Conservation (phyloP, 2,888 invertebrate genomes). For the Protonemura montana region DNA sequence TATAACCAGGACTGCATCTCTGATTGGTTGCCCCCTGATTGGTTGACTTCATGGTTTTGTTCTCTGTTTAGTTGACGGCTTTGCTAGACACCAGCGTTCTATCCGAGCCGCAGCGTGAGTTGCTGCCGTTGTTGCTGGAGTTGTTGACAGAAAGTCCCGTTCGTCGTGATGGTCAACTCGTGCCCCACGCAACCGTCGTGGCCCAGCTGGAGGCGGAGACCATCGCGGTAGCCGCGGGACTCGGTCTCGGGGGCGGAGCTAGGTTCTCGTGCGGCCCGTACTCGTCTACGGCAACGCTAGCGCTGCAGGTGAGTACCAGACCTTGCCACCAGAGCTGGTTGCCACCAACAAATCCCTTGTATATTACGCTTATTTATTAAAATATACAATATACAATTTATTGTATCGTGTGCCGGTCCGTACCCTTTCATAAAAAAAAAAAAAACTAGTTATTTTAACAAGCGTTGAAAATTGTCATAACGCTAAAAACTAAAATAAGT, state of each 20-base stretch:
- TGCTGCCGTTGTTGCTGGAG: constrained; percentile 78
- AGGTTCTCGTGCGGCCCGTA: constrained; percentile 78
- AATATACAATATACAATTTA: too few species aligned
- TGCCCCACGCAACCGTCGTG: constrained; percentile 79
- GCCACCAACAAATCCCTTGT: too few species aligned
- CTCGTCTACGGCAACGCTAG: constrained; percentile 71
- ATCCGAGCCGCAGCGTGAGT: constrained; percentile 68
- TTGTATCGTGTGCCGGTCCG: too few species aligned
- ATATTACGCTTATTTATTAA: too few species aligned
- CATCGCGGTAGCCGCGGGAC: constrained; percentile 65
- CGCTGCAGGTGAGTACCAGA: constrained; percentile 59
- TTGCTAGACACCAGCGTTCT: constrained; percentile 74
- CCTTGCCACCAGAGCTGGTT: too few species aligned
- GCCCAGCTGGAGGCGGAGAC: constrained; percentile 79
- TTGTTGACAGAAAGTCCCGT: constrained; percentile 80
- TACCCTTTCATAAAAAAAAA: too few species aligned
- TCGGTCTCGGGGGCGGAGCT: constrained; percentile 68
- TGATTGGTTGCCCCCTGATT: too few species aligned
- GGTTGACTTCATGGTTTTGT: constrained; percentile 46
- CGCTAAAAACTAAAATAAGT: too few species aligned
- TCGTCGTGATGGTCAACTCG: constrained; percentile 63
- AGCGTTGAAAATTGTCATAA: too few species aligned
- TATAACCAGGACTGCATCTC: too few species aligned
- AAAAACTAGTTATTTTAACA: too few species aligned
- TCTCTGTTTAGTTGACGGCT: constrained; percentile 75